Evolutionary conservation across 2,888 invertebrate species (phyloP).

Genomic region (Pseudanteris insignis): DNA sequence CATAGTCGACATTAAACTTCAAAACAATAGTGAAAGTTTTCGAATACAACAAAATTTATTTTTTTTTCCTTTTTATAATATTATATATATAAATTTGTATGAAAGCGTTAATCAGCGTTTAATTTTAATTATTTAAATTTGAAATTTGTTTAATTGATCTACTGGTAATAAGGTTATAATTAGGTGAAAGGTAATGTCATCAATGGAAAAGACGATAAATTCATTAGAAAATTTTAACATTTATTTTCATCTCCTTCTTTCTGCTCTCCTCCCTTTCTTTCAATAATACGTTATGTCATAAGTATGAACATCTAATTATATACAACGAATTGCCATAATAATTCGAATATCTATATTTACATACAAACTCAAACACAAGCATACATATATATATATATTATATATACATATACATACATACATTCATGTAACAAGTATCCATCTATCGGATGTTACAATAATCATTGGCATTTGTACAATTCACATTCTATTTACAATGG

Average conservation of each 20-base stretch:
- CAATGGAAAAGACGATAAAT: conserved; percentile 2
- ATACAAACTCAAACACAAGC: too few relatives aligned
- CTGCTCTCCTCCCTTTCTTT: conserved; percentile 6
- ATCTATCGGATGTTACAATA: conserved; percentile 12
- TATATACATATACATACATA: conserved; percentile 1
- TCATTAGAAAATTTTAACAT: conserved; percentile 30
- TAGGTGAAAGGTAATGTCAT: too few relatives aligned
- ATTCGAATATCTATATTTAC: conserved; percentile 9
- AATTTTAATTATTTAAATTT: too few relatives aligned
- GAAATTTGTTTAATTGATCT: too few relatives aligned
- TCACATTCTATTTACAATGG: too few relatives aligned
- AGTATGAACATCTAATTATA: conserved; percentile 27
- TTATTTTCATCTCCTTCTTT: conserved; percentile 23
- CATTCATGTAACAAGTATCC: conserved; percentile 3
- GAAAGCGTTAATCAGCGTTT: too few relatives aligned
- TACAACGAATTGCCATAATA: conserved; percentile 24
- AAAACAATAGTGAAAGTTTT: not conserved
- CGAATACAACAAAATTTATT: too few relatives aligned
- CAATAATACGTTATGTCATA: conserved; percentile 10
- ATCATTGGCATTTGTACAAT: conserved; percentile 9
- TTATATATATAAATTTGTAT: too few relatives aligned
- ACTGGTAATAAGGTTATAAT: too few relatives aligned
- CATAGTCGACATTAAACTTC: not conserved
- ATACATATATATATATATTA: conserved; percentile 11
- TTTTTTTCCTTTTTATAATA: too few relatives aligned